phyloP scores from a whole-genome alignment of 1,140 invertebrate genomes.

The Bombyx mori region ASM3026992v2 NC_085117.1:15024501-15025000 shows the following conservation, averaged over 20 bases:
- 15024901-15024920: constrained; percentile 3
- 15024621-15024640: too few species aligned
- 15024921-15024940: constrained; percentile 19
- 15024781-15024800: constrained; percentile 62
- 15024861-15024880: constrained; percentile 19
- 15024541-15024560: too few species aligned
- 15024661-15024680: too few species aligned
- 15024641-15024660: too few species aligned
- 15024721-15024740: constrained; percentile 29
- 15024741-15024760: constrained; percentile 37
- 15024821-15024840: constrained; percentile 31
- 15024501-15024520: too few species aligned
- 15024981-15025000: constrained; percentile 61
- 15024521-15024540: too few species aligned
- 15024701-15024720: not conserved
- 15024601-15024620: too few species aligned
- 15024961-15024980: constrained; percentile 62
- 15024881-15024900: constrained; percentile 9
- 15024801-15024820: constrained; percentile 42
- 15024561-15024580: too few species aligned
- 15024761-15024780: constrained; percentile 43
- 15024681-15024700: too few species aligned
- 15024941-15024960: constrained; percentile 40
- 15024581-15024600: too few species aligned
- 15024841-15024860: constrained; percentile 15